Evolutionary conservation across 2,797 vertebrate species (phyloP), one percentile per base, ranked within the genome.

Genomic region (Platyrinchus mystaceus): DNA sequence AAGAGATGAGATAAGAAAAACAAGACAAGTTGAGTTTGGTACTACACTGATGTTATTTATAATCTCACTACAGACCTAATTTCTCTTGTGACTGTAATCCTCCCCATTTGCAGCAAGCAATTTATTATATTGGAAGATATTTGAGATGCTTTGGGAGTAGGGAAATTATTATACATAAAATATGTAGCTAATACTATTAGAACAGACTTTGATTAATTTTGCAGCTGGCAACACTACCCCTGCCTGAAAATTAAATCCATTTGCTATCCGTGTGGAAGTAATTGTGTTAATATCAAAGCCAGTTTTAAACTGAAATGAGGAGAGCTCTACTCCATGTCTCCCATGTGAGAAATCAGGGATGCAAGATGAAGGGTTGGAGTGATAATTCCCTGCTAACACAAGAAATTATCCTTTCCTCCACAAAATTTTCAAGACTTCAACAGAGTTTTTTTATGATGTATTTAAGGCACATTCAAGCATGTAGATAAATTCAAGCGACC

Each of bases 201-300:
- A 92, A 92, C 13, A 63, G 91, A 66, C 73, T 95, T 84, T 91
- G 95, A 97, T 95, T 93, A 91, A 94, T 95, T 94, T 89, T 88
- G 63, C 39, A 81, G 82, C 63, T 91, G 90, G 79, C 82, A 95
- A 84, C 89, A 84, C 84, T 84, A 88, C 73, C 76, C 50, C 44
- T 89, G 87, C 69, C 76, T 92, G 89, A 74, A 95, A 91, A 93
- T 52, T 49, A 92, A 89, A 93, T 68, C 91, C 76, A 90, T 92
- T 96, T 95, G 37, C 87, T 91, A 24, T 59, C 50, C 1, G 0
- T 73, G 70, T 73, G 85, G 82, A 94, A 94, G 79, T 50, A 86
- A 94, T 78, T 84, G 76, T 89, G 93, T 78, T 93, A 85, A 78
- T 92, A 96, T 93, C 87, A 88, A 81, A 88, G 89, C 69, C 64